Evolutionary conservation across 2,888 invertebrate genomes (phyloP), one percentile per base, ranked within the genome.

Genomic region (Eudemis profundana): DNA sequence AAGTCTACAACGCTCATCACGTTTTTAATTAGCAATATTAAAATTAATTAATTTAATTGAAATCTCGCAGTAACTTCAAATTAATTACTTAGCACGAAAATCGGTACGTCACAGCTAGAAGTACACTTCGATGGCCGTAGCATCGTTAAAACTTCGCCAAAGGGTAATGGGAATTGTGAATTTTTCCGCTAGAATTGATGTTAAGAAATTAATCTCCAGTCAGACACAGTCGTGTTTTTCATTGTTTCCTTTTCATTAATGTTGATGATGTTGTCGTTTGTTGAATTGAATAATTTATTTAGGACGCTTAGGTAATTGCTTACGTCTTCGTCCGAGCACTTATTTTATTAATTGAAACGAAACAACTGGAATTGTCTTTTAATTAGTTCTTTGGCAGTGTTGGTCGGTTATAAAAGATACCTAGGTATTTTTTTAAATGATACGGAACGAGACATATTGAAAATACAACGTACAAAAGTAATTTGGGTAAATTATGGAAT

Each of bases 181-280:
- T 76, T 74, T 78, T 74, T 75, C 72, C 73, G 68, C 72, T 70
- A 72, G 70, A 75, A 74, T 78, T 74, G 74, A 72, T 73, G 67
- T 74, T 75, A 27, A 66, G 46, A 57, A 51, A 61, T 61, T 61
- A 46, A 66, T 62, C 51, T 50, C 27, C 17, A 56, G 50, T 36
- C 17, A 36, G 23, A 42, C 21, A n/a, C 42, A 15, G 38, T 17
- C 44, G 10, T 63, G 46, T 64, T 40, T 64, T 36, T 36, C 49
- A 57, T 38, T 46, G 51, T 64, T 64, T 57, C 44, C 38, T 62
- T 46, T 62, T 54, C 54, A 54, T 62, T 62, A 17, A 46, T 54
- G 38, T 42, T 57, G 50, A 64, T 51, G 57, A 23, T 42, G 50
- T 15, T 57, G 33, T 57, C 23, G 63, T 46, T 51, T 33, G 27